Percentiles rank a stretch among this genome's conserved stretches.
These are phyloP conservation scores for Dendronephthya gigantea DNA, from an alignment of 64 coral and sea anemone species.

Conservation along the genomic window DNA sequence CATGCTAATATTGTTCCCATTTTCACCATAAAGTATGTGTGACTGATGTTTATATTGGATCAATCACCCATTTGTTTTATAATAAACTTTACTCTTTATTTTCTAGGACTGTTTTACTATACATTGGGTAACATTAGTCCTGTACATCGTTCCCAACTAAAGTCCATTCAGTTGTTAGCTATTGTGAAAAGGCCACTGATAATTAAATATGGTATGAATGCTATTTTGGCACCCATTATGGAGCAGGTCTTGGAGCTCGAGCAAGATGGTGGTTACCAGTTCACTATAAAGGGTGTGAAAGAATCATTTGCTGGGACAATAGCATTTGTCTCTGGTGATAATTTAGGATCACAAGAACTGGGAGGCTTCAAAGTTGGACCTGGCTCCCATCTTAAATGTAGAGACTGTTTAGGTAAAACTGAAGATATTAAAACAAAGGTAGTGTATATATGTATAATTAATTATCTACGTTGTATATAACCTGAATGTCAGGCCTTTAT, in stretches of 20 bases:
- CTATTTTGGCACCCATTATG: constrained; percentile 27
- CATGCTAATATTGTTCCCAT: no score
- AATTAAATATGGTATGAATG: constrained; percentile 35
- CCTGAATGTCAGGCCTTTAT: no score
- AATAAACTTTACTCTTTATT: no score
- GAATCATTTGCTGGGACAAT: not conserved
- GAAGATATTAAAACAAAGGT: not conserved
- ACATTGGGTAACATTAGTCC: constrained; percentile 45
- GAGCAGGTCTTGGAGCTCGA: constrained; percentile 32
- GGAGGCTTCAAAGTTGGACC: constrained; percentile 2
- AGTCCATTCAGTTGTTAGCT: constrained; percentile 37
- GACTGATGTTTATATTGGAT: no score
- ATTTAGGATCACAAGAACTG: not conserved
- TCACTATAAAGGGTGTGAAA: not conserved
- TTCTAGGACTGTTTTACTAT: constrained; percentile 36
- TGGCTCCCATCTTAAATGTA: not conserved
- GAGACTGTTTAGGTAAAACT: not conserved
- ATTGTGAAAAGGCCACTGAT: constrained; percentile 38
- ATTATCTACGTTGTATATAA: no score
- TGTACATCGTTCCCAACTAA: constrained; percentile 33
- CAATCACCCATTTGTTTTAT: no score
- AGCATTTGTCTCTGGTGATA: not conserved
- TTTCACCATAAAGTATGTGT: no score
- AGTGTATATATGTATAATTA: no score
- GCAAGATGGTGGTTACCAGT: not conserved